phyloP scores from a whole-genome alignment of 1,140 invertebrate genomes.

The Macrostomum lignano region DNA sequence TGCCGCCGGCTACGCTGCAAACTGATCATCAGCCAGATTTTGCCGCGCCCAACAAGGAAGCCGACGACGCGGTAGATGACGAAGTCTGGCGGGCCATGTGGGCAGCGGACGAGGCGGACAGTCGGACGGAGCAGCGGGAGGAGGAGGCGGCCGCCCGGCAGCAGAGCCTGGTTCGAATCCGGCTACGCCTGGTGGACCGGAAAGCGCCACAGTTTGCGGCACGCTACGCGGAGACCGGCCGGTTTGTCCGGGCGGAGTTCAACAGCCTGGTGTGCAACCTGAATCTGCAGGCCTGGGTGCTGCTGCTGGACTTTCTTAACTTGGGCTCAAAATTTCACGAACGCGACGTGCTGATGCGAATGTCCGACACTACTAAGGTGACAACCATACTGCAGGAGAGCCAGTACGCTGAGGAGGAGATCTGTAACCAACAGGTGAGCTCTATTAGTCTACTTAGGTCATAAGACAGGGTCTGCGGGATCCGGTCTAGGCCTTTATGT shows the following conservation, averaged over 20 bases:
- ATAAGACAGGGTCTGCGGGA: too few species aligned
- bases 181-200: conserved; percentile 33
- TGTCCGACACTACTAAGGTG: background rate
- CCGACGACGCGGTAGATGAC: conserved; percentile 2
- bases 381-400: background rate
- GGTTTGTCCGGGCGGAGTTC: conserved; percentile 46
- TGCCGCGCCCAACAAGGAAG: background rate
- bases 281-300: conserved; percentile 66
- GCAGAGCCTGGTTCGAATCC: conserved; percentile 33
- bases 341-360: conserved; percentile 1
- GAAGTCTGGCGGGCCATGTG: conserved; percentile 6
- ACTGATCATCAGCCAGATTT: conserved; percentile 4
- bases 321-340: conserved; percentile 19
- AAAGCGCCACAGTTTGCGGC: conserved; percentile 32
- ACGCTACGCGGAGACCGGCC: conserved; percentile 32
- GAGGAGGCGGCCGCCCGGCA: conserved; percentile 8
- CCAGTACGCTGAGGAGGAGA: background rate
- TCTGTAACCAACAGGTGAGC: too few species aligned
- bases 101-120: conserved; percentile 30
- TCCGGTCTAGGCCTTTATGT: too few species aligned
- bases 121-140: conserved; percentile 11
- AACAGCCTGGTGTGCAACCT: conserved; percentile 61
- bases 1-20: background rate
- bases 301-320: conserved; percentile 59
- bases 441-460: too few species aligned